These are phyloP conservation scores for Eudemis profundana DNA, from an alignment of 2,888 invertebrate species.

Conservation along the genomic window DNA sequence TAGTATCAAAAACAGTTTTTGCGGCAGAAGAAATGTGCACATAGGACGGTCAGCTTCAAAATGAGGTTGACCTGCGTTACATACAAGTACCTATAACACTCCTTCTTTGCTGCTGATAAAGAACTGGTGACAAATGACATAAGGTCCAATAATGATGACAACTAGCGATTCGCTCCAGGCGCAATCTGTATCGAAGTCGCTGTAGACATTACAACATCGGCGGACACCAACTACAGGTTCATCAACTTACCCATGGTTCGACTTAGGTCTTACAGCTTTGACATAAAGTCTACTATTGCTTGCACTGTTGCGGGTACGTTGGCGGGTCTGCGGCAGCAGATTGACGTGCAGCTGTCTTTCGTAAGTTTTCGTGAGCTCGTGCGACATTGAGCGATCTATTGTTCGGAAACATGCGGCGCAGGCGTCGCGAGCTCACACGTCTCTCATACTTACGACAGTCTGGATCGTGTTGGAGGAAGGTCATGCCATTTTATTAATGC, in stretches of 20 bases:
- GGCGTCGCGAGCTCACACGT: constrained; percentile 48
- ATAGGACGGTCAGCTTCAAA: too few relatives aligned
- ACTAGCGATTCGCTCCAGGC: constrained; percentile 38
- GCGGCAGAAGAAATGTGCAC: too few relatives aligned
- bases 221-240: constrained; percentile 19
- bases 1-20: too few relatives aligned
- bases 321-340: constrained; percentile 25
- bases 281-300: constrained; percentile 11
- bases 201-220: constrained; percentile 33
- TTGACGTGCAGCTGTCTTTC: constrained; percentile 64
- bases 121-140: constrained; percentile 22
- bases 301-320: not conserved
- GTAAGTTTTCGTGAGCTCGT: constrained; percentile 76
- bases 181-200: constrained; percentile 27
- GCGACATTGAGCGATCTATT: constrained; percentile 77
- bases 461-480: constrained; percentile 73
- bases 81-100: too few relatives aligned
- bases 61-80: too few relatives aligned
- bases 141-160: constrained; percentile 31
- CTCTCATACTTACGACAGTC: constrained; percentile 45
- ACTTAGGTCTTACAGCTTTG: not conserved
- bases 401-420: constrained; percentile 57
- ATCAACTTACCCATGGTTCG: not conserved
- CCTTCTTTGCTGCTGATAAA: too few relatives aligned
- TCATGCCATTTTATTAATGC: constrained; percentile 53